Percentiles rank a stretch among this genome's conserved stretches.
These are phyloP conservation scores for Aramus guarauna DNA, from an alignment of 2,113 vertebrate genomes.

Conservation along the genomic window DNA sequence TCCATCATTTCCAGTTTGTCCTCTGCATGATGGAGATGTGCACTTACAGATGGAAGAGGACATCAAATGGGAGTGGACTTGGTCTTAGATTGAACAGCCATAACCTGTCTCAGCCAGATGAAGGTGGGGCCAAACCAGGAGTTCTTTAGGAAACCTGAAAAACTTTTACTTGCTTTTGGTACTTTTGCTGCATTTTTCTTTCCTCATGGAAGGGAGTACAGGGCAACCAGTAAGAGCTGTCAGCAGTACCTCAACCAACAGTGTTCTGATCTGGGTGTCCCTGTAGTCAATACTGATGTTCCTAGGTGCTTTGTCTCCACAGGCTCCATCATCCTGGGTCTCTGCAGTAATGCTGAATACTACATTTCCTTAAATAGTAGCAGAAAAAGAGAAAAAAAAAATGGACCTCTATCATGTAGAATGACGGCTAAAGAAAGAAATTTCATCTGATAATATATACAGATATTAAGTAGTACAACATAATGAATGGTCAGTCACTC, in stretches of 20 bases:
- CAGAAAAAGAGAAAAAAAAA: neutral
- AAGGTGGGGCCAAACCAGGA: neutral
- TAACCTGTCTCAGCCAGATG: neutral
- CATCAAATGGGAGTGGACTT: neutral
- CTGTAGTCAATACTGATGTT: conserved; percentile 12
- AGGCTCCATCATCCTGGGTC: neutral
- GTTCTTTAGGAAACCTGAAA: neutral
- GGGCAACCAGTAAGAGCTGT: neutral
- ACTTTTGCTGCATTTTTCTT: neutral
- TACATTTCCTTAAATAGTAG: conserved; percentile 46
- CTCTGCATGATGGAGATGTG: neutral
- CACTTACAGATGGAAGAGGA: neutral
- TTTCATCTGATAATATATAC: neutral
- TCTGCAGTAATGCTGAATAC: conserved; percentile 57
- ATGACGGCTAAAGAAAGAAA: neutral
- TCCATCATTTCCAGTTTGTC: neutral
- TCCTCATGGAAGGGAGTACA: neutral
- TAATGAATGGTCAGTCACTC: neutral
- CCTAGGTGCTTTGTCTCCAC: neutral
- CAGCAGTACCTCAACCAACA: conserved; percentile 63
- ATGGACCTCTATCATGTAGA: neutral
- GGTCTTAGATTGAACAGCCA: neutral
- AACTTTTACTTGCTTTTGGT: neutral
- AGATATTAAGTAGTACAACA: neutral
- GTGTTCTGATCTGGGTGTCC: conserved; percentile 54